Percentiles rank a stretch among this genome's conserved stretches.
These are phyloP conservation scores for Martes flavigula DNA, from an alignment of 2,797 vertebrate species.

Conservation along the genomic window DNA sequence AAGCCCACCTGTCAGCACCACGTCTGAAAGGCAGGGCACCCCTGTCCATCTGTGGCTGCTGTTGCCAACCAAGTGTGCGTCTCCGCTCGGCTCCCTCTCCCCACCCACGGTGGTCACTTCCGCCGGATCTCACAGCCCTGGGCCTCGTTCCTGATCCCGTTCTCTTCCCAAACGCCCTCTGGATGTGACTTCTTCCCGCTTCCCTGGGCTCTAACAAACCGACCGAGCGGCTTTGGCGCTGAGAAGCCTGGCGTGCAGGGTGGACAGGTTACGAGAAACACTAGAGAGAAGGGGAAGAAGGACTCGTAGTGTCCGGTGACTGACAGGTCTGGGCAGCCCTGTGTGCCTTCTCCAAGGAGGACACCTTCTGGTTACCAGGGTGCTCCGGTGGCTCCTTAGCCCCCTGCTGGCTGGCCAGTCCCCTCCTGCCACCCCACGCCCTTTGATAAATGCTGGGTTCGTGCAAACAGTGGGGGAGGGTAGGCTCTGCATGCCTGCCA, in stretches of 20 bases:
- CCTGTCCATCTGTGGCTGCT: background rate
- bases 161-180: background rate
- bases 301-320: accelerated
- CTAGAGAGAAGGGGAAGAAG: background rate
- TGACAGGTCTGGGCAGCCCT: background rate
- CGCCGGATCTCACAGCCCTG: background rate
- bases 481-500: background rate
- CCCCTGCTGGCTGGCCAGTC: too few species aligned
- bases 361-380: background rate
- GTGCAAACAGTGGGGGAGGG: background rate
- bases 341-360: background rate
- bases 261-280: accelerated
- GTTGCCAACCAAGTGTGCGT: accelerated
- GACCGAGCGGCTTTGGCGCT: background rate
- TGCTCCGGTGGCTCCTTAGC: background rate
- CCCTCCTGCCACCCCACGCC: background rate
- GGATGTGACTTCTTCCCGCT: background rate
- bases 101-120: background rate
- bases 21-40: background rate
- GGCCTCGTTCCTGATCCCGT: background rate
- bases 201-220: background rate
- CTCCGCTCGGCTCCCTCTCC: background rate
- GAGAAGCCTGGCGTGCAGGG: background rate
- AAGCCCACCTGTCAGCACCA: background rate
- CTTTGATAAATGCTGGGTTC: background rate